These are phyloP conservation scores for Mixornis gularis DNA, from an alignment of 2,113 vertebrate species.

Conservation along the genomic window DNA sequence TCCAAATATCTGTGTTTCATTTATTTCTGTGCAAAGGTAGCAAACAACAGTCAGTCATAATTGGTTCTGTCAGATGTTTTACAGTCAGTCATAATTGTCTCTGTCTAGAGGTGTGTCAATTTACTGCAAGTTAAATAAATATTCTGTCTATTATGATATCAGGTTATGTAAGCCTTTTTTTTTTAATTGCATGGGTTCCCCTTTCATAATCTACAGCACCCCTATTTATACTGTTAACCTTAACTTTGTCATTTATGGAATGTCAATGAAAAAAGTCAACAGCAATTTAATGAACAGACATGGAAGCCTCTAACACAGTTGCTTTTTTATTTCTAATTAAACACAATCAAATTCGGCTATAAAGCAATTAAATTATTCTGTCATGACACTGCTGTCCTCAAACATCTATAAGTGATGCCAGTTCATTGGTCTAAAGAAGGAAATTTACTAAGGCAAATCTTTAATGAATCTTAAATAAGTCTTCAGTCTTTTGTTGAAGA, in stretches of 20 bases:
- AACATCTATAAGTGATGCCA: not conserved
- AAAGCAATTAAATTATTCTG: constrained; percentile 28
- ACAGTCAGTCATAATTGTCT: constrained; percentile 85
- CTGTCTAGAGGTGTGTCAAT: constrained; percentile 84
- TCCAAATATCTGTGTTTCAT: constrained; percentile 80
- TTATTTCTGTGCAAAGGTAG: constrained; percentile 80
- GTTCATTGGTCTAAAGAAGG: not conserved
- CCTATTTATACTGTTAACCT: constrained; percentile 61
- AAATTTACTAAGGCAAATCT: not conserved
- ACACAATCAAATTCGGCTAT: constrained; percentile 1
- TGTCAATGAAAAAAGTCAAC: constrained; percentile 56
- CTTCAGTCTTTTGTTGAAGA: not conserved
- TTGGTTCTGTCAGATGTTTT: constrained; percentile 83
- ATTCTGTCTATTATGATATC: constrained; percentile 80
- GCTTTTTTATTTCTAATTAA: constrained; percentile 35
- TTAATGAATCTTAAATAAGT: not conserved
- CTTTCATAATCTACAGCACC: constrained; percentile 63
- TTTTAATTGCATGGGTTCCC: constrained; percentile 72
- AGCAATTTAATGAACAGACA: constrained; percentile 45
- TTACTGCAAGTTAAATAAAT: constrained; percentile 83
- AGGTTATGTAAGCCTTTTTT: constrained; percentile 73
- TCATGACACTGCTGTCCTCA: not conserved
- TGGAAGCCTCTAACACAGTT: not conserved
- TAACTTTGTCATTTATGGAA: constrained; percentile 54
- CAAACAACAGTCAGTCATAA: constrained; percentile 86